phyloP scores from a whole-genome alignment of 2,797 vertebrate genomes.

The Tachyglossus aculeatus region DNA sequence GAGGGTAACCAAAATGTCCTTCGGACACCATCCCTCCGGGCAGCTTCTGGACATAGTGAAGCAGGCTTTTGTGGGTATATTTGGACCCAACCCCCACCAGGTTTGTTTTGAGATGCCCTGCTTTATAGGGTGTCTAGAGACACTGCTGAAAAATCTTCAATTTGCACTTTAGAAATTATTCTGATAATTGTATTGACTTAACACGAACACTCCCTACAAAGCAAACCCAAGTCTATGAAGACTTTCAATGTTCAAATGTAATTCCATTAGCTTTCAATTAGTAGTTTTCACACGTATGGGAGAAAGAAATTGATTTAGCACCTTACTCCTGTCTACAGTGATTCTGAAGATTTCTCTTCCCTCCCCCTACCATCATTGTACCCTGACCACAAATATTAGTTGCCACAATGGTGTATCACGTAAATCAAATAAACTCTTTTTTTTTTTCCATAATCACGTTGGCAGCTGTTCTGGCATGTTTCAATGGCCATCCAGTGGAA shows the following conservation, averaged over 20 bases:
- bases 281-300: constrained; percentile 67
- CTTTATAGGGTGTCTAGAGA: constrained; percentile 32
- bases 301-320: constrained; percentile 77
- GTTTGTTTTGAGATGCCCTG: constrained; percentile 16
- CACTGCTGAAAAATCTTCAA: constrained; percentile 37
- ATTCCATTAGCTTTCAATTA: constrained; percentile 74
- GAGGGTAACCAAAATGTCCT: too few relatives aligned
- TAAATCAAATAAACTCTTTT: constrained; percentile 75
- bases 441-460: constrained; percentile 58
- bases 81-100: not conserved
- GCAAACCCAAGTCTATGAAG: constrained; percentile 56
- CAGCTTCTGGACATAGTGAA: too few relatives aligned
- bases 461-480: constrained; percentile 71
- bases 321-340: constrained; percentile 66
- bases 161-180: constrained; percentile 67
- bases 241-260: constrained; percentile 52
- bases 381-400: constrained; percentile 72
- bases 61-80: too few relatives aligned
- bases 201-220: constrained; percentile 65
- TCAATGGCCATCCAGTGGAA: constrained; percentile 75
- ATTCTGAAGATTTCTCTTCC: constrained; percentile 47
- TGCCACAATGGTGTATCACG: constrained; percentile 69
- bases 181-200: constrained; percentile 54
- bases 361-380: constrained; percentile 52
- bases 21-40: too few relatives aligned